Percentiles rank a stretch among this genome's conserved stretches.
phyloP scores from a whole-genome alignment of 2,797 vertebrate genomes.

The Discoglossus pictus region DNA sequence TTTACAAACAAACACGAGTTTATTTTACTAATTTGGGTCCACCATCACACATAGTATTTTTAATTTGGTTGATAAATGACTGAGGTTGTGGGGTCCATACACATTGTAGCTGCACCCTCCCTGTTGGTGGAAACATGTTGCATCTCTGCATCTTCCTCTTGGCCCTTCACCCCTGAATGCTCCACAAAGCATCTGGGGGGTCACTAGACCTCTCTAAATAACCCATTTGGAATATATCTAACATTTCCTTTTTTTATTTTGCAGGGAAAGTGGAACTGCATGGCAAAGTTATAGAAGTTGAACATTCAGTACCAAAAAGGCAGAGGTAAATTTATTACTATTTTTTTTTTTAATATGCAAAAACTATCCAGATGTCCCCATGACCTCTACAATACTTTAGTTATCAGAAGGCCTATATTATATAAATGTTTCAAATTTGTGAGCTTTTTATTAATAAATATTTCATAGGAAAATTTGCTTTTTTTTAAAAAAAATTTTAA shows the following conservation, averaged over 20 bases:
- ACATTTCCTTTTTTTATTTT: constrained; percentile 54
- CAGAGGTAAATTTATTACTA: constrained; percentile 84
- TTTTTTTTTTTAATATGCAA: neutral
- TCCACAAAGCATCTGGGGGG: constrained; percentile 20
- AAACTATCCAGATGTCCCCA: no score
- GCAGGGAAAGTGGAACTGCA: constrained; percentile 98
- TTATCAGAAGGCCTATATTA: no score
- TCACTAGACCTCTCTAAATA: constrained; percentile 6
- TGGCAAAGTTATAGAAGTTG: constrained; percentile 96
- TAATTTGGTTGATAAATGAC: neutral
- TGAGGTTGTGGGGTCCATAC: neutral
- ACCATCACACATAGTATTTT: neutral
- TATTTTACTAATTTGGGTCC: no score
- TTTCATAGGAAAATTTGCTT: no score
- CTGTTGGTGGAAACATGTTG: constrained; percentile 41
- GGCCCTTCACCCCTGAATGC: constrained; percentile 12
- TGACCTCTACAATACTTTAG: no score
- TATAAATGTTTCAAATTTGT: no score
- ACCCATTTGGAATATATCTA: neutral
- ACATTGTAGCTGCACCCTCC: constrained; percentile 5
- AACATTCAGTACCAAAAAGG: constrained; percentile 96
- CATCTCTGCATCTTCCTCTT: constrained; percentile 12
- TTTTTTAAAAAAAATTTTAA: no score
- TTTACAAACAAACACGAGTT: neutral
- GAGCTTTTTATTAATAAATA: no score